phyloP scores from a whole-genome alignment of 1,140 invertebrate genomes.

The Neodiprion fabricii region DNA sequence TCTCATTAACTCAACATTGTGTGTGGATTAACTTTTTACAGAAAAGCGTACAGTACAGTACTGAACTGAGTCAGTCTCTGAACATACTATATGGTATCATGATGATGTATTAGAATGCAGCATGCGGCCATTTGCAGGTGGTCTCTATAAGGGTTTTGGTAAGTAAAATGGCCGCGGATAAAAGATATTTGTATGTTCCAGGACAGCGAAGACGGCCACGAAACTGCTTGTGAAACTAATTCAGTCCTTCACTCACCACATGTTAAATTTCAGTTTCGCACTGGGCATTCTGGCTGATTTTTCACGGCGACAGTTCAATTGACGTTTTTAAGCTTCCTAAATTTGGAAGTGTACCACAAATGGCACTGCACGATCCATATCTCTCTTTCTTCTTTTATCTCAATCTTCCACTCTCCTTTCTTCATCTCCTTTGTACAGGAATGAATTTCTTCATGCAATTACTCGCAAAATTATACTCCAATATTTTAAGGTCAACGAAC shows the following conservation, averaged over 20 bases:
- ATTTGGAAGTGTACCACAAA: background rate
- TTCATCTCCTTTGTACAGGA: too few species aligned
- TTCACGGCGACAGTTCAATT: slow-evolving; percentile 5
- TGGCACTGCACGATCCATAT: background rate
- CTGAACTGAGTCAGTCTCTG: slow-evolving; percentile 55
- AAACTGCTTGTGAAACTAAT: slow-evolving; percentile 17
- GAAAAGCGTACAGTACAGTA: slow-evolving; percentile 53
- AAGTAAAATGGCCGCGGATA: slow-evolving; percentile 61
- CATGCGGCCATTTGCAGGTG: slow-evolving; percentile 62
- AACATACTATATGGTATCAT: slow-evolving; percentile 61
- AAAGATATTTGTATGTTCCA: slow-evolving; percentile 56
- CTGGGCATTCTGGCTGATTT: slow-evolving; percentile 55
- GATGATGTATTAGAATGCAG: slow-evolving; percentile 62
- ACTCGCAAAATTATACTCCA: background rate
- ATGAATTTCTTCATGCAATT: background rate
- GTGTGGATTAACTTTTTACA: slow-evolving; percentile 64
- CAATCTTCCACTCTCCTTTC: background rate
- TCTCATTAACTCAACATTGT: slow-evolving; percentile 54
- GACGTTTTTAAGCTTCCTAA: background rate
- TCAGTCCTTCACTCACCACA: slow-evolving; percentile 36
- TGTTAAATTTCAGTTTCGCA: slow-evolving; percentile 32
- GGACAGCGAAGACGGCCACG: slow-evolving; percentile 23
- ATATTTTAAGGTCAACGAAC: background rate
- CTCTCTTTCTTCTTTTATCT: background rate
- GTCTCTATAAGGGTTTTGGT: slow-evolving; percentile 39